phyloP scores from a whole-genome alignment of 2,888 invertebrate species.

The Luperina nickerlii region DNA sequence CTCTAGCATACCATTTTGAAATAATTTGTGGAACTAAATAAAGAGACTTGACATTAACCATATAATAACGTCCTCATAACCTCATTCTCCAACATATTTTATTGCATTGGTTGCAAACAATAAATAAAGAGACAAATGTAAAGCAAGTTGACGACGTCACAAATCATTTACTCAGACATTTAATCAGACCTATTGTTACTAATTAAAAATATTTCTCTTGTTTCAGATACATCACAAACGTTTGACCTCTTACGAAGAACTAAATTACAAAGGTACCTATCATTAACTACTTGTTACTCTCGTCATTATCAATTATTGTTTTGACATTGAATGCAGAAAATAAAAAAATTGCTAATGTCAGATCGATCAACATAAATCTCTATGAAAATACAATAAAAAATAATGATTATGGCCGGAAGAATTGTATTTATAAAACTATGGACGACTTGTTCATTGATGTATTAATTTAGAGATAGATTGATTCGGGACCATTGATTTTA shows the following conservation, averaged over 20 bases:
- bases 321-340: constrained; percentile 71
- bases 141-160: constrained; percentile 16
- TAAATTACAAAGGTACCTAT: constrained; percentile 84
- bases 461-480: constrained; percentile 52
- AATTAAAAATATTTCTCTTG: constrained; percentile 66
- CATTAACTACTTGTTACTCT: constrained; percentile 50
- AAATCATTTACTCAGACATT: constrained; percentile 32
- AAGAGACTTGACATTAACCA: neutral
- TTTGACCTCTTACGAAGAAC: constrained; percentile 79
- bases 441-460: constrained; percentile 46
- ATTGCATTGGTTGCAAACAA: neutral
- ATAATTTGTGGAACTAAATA: neutral
- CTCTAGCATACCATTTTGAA: neutral
- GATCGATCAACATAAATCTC: constrained; percentile 76
- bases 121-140: constrained; percentile 4
- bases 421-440: constrained; percentile 58
- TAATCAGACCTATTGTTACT: constrained; percentile 49
- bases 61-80: constrained; percentile 2
- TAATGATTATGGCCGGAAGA: constrained; percentile 67
- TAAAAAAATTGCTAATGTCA: constrained; percentile 69
- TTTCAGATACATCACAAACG: constrained; percentile 83
- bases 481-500: constrained; percentile 17
- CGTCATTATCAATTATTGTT: constrained; percentile 64
- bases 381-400: constrained; percentile 71
- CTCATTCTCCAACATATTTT: neutral